Evolutionary conservation across 2,888 invertebrate species (phyloP).

Genomic region (Brachycybe producta): DNA sequence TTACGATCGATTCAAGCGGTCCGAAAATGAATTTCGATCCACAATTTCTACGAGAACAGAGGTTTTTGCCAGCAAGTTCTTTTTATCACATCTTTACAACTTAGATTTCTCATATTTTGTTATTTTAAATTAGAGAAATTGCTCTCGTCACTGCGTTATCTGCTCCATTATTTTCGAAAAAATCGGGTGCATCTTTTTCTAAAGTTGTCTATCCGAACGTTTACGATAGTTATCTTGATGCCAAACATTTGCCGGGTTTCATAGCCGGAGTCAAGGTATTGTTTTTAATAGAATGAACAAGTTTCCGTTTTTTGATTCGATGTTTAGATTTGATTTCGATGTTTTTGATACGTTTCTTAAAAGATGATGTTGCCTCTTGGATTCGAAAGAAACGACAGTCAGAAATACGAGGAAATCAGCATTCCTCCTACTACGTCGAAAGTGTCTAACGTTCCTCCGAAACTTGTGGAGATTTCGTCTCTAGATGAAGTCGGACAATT

Average conservation of each 20-base stretch:
- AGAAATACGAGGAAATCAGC: slow-evolving; percentile 70
- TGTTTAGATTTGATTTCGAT: not conserved
- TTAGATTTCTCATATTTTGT: slow-evolving; percentile 17
- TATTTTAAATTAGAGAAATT: slow-evolving; percentile 31
- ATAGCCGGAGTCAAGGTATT: slow-evolving; percentile 56
- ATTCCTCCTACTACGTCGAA: slow-evolving; percentile 57
- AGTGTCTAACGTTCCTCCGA: slow-evolving; percentile 48
- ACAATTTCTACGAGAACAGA: slow-evolving; percentile 25
- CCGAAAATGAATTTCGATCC: slow-evolving; percentile 27
- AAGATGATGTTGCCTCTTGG: slow-evolving; percentile 62
- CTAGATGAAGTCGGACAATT: slow-evolving; percentile 65
- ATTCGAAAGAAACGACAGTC: slow-evolving; percentile 54
- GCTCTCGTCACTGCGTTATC: slow-evolving; percentile 30
- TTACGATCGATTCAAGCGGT: slow-evolving; percentile 24
- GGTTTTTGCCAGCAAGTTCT: not conserved
- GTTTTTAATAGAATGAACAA: slow-evolving; percentile 3
- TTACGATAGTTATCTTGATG: slow-evolving; percentile 62
- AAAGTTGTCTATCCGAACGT: slow-evolving; percentile 67
- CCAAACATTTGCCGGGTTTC: slow-evolving; percentile 55
- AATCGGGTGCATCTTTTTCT: slow-evolving; percentile 26
- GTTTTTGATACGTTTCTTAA: slow-evolving; percentile 9
- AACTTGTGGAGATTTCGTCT: slow-evolving; percentile 47
- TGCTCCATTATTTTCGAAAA: slow-evolving; percentile 23
- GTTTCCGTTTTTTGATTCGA: not conserved
- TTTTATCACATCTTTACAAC: not conserved